Conservation (phyloP, 1,140 invertebrate genomes). For the Drosophila trapezifrons region DNA sequence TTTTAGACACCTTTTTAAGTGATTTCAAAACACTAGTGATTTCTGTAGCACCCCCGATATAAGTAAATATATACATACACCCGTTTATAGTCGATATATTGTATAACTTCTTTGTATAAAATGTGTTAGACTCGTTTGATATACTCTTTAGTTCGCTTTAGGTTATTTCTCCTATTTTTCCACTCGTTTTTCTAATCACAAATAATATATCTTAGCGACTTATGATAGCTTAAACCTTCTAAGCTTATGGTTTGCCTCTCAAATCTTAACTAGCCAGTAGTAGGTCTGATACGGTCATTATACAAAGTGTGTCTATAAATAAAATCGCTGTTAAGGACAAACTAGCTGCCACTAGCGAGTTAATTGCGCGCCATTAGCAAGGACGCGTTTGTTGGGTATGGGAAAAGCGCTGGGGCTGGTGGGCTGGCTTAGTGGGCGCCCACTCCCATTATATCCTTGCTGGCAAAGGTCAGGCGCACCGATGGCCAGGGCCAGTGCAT, state of each 20-base stretch:
- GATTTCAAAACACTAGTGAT: no score
- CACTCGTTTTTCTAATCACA: neutral
- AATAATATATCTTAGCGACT: neutral
- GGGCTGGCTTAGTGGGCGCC: neutral
- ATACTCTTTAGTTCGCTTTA: no score
- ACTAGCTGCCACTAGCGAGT: conserved; percentile 31
- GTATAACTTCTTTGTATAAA: no score
- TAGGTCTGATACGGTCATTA: neutral
- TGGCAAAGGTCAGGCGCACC: conserved; percentile 57
- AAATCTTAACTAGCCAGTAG: neutral
- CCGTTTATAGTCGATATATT: neutral
- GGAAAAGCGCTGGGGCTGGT: neutral
- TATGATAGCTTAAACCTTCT: no score
- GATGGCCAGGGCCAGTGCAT: conserved; percentile 37
- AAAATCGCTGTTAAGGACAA: conserved; percentile 8
- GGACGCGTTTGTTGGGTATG: conserved; percentile 21
- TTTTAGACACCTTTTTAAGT: no score
- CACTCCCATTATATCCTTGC: conserved; percentile 48
- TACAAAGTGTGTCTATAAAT: conserved; percentile 5
- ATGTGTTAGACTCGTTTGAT: neutral
- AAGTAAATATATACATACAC: neutral
- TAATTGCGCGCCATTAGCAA: conserved; percentile 68
- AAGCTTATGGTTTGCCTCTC: neutral
- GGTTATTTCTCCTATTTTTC: neutral
- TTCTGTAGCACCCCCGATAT: no score